Conservation (phyloP, 2,888 invertebrate species). For the Apoda limacodes region DNA sequence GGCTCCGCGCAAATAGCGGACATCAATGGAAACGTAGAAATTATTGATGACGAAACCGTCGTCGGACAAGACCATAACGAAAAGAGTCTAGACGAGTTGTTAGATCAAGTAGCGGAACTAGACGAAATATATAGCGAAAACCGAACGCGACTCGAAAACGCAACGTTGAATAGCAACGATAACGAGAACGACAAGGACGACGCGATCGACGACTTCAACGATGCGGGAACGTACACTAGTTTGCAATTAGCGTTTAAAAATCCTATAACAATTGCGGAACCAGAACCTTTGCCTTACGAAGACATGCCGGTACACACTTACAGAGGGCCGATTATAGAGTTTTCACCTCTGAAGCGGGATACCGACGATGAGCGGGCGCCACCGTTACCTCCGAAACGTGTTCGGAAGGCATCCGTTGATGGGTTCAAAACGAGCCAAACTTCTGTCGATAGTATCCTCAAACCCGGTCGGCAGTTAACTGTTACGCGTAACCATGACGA, state of each 20-base stretch:
- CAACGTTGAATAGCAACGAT: conserved; percentile 33
- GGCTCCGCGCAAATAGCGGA: conserved; percentile 4
- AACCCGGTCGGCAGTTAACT: conserved; percentile 45
- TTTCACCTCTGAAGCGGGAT: conserved; percentile 63
- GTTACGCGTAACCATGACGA: conserved; percentile 34
- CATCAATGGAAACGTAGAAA: no score
- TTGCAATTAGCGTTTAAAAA: conserved; percentile 88
- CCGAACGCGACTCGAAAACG: conserved; percentile 69
- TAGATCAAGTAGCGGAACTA: conserved; percentile 82
- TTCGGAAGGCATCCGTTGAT: conserved; percentile 65
- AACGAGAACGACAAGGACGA: conserved; percentile 48
- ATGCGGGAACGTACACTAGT: conserved; percentile 85
- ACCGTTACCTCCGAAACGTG: conserved; percentile 84
- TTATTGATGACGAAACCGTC: conserved; percentile 15
- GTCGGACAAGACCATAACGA: conserved; percentile 54
- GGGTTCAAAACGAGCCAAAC: conserved; percentile 52
- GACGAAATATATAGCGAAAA: conserved; percentile 85
- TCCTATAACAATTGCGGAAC: conserved; percentile 73
- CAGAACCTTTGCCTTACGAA: conserved; percentile 66
- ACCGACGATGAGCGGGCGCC: conserved; percentile 75
- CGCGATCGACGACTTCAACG: conserved; percentile 73
- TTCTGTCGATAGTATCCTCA: conserved; percentile 49
- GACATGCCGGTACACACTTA: conserved; percentile 65
- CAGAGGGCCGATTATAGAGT: conserved; percentile 66
- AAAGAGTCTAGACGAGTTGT: conserved; percentile 76